Base-by-base conservation (phyloP, 2,888 invertebrate species). In the Autographa gamma region DNA sequence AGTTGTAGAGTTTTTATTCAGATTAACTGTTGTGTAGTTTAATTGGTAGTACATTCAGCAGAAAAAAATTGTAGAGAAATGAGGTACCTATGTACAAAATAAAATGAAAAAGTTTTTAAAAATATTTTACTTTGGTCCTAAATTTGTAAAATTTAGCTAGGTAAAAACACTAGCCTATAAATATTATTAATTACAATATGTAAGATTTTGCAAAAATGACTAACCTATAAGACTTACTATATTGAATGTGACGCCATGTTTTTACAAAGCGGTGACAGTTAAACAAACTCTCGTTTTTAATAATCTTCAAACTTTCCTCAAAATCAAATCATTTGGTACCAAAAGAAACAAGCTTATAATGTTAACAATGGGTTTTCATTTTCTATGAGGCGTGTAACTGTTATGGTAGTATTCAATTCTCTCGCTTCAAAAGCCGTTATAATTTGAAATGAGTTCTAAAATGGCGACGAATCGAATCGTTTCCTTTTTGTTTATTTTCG, bases 1-100 rank as follows among this genome's bases (percentile, higher is more conserved):
- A 62, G 43, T 74, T 72, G 38, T 66, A 60, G 54, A 11, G 58
- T 79, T 81, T 69, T 81, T 76, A 58, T 59, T 8, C 11, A 48
- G 43, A 43, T 69, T 62, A 66, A 19, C 38, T 18, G 70, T 63
- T 43, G 58, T 54, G 60, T 48, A 38, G 14, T 41, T 60, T 19
- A 43, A 41, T 11, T 11, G 11, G 8, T 38, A 11, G 43, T 60
- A 31, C 13, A 9, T 25, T 56, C 13, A 56, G 54, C 25, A n/a
- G 56, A 41, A 38, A 66, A 73, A n/a, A n/a, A n/a, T n/a, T n/a
- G n/a, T n/a, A n/a, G n/a, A n/a, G n/a, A n/a, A n/a, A n/a, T n/a
- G n/a, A n/a, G n/a, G n/a, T n/a, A n/a, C n/a, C n/a, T n/a, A n/a
- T n/a, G n/a, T n/a, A n/a, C n/a, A n/a, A n/a, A n/a, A n/a, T n/a